Conservation (phyloP, 2,113 vertebrate genomes). For the Nesoenas mayeri region DNA sequence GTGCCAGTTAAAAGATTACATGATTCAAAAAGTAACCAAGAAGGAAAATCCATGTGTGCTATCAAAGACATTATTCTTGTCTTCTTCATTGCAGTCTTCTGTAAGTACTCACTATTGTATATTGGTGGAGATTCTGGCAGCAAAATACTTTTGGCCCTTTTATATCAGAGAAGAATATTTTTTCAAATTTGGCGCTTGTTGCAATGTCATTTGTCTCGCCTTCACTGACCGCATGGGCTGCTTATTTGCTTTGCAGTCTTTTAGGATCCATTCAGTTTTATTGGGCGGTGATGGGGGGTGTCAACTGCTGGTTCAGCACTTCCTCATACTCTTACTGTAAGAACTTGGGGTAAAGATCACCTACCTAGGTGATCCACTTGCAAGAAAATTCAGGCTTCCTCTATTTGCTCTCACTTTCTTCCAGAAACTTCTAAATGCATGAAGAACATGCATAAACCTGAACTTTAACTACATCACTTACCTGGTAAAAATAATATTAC, state of each 20-base stretch:
- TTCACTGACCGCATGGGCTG: background rate
- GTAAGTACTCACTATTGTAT: background rate
- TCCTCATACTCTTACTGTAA: background rate
- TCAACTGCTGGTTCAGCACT: background rate
- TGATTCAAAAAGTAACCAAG: background rate
- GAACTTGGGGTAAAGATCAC: background rate
- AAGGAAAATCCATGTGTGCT: background rate
- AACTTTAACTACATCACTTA: background rate
- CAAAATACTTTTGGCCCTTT: background rate
- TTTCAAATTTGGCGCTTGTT: background rate
- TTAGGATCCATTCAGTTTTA: background rate
- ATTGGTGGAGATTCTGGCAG: background rate
- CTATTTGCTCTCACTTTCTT: background rate
- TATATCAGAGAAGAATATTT: background rate
- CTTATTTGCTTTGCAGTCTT: background rate
- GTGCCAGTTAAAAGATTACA: background rate
- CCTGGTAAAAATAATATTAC: background rate
- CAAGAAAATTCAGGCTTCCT: background rate
- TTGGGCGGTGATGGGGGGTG: accelerated
- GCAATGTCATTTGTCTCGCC: background rate
- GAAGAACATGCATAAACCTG: background rate
- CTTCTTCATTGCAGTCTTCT: background rate
- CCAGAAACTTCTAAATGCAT: background rate
- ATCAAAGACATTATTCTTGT: background rate
- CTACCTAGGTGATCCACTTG: background rate